Conservation (phyloP, 2,113 vertebrate species). For the Cathartes aura region DNA sequence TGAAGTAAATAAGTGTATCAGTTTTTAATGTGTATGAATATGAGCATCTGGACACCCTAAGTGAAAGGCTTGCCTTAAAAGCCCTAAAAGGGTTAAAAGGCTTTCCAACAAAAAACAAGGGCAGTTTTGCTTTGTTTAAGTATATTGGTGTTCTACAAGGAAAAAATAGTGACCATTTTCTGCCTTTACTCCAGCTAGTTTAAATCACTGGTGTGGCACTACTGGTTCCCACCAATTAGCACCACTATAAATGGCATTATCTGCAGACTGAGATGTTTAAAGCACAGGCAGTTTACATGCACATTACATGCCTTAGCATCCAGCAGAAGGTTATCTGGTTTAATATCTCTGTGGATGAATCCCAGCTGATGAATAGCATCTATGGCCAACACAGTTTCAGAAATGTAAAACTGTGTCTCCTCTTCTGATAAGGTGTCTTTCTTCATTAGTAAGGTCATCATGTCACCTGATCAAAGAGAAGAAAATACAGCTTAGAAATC, state of each 20-base stretch:
- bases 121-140: background rate
- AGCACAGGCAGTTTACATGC: background rate
- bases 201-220: background rate
- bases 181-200: background rate
- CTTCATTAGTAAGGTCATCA: conserved; percentile 99
- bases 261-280: background rate
- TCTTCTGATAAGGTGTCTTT: conserved; percentile 97
- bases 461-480: conserved; percentile 84
- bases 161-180: background rate
- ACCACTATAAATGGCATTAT: background rate
- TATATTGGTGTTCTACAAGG: background rate
- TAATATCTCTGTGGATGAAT: conserved; percentile 98
- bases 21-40: background rate
- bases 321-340: conserved; percentile 95
- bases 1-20: background rate
- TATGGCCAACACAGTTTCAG: conserved; percentile 96
- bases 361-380: conserved; percentile 98
- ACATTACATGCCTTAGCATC: conserved; percentile 88
- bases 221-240: background rate
- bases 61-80: background rate
- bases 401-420: conserved; percentile 98
- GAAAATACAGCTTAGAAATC: background rate
- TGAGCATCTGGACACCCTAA: background rate
- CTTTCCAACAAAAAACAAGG: background rate
- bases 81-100: background rate